Base-by-base conservation (phyloP, 2,113 vertebrate genomes). In the Rhizomys pruinosus region DNA sequence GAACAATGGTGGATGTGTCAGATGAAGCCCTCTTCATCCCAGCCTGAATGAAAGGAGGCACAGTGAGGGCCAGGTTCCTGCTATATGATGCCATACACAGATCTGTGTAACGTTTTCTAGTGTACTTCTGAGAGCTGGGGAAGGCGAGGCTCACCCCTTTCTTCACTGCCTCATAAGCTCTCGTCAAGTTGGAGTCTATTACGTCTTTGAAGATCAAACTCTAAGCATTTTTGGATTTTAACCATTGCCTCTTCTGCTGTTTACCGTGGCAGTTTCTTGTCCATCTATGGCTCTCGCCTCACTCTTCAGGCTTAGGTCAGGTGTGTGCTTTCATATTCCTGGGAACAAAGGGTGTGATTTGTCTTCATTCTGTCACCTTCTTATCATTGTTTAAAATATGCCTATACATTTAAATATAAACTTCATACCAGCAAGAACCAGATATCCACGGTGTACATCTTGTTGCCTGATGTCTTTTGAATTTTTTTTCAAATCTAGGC, bases 351-450 rank as follows among this genome's bases (percentile, higher is more conserved):
- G 52, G 44, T 84, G 44, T 5, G 9, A 2, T 84, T 68, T 55
- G 32, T 20, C 42, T 25, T 66, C 34, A 55, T 37, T 85, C 13
- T 37, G 13, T 4, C 63, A 37, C 34, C 5, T 59, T 79, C 71
- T 23, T 66, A 87, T 61, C 2, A 10, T 17, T 79, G 55, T 27
- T 74, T 9, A 34, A 61, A 61, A 16, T 89, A 37, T 87, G 32
- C 39, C 80, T 80, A 55, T 32, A 39, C 66, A 29, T 84, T 80
- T 86, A 89, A 84, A 72, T 12, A 9, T n/a, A 42, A 76, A 22
- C 0, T 87, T 87, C 47, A 32, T 37, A 66, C 55, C 61, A 84
- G 1, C 4, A 95, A 47, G 15, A 10, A 22, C 12, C 13, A 87
- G 20, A 5, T 39, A 87, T 76, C 39, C 39, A 82, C 16, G 19